A percentile compares a stretch with the other conserved stretches of the same genome.
Evolutionary conservation across 2,113 vertebrate species (phyloP).

Genomic region (Nerophis ophidion): DNA sequence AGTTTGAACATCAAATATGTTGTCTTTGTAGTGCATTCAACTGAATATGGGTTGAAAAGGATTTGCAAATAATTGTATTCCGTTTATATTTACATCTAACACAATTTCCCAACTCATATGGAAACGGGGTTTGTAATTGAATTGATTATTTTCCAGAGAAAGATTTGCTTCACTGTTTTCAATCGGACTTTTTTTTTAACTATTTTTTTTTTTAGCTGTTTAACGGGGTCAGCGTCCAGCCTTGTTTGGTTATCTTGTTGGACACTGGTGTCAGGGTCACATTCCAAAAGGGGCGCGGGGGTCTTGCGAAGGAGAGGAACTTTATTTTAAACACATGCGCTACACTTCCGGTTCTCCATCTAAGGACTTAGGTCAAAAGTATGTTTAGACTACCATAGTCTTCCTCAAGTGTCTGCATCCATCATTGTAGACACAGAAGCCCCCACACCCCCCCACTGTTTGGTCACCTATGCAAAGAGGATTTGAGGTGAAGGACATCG

Average conservation of each 20-base stretch:
- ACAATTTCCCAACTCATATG: too few relatives aligned
- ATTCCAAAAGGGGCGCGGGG: slow-evolving; percentile 56
- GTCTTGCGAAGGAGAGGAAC: slow-evolving; percentile 34
- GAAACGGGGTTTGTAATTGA: slow-evolving; percentile 40
- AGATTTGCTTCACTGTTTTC: slow-evolving; percentile 56
- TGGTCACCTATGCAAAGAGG: slow-evolving; percentile 5
- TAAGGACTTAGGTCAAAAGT: not conserved
- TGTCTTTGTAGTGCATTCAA: too few relatives aligned
- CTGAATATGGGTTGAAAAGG: too few relatives aligned
- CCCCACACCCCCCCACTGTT: not conserved
- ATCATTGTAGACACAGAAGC: not conserved
- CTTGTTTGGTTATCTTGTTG: slow-evolving; percentile 52
- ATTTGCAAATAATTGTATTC: too few relatives aligned
- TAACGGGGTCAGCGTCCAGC: slow-evolving; percentile 27
- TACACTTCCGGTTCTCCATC: slow-evolving; percentile 10
- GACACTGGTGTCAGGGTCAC: slow-evolving; percentile 56
- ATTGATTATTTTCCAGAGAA: not conserved
- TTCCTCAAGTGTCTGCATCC: slow-evolving; percentile 7
- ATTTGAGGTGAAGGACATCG: slow-evolving; percentile 28
- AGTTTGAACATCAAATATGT: too few relatives aligned
- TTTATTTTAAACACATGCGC: slow-evolving; percentile 62
- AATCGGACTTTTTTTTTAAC: slow-evolving; percentile 26
- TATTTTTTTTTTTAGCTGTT: not conserved
- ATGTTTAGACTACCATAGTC: slow-evolving; percentile 17
- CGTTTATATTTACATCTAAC: too few relatives aligned